Base-by-base conservation (phyloP, 2,797 vertebrate genomes). In the Selene dorsalis region DNA sequence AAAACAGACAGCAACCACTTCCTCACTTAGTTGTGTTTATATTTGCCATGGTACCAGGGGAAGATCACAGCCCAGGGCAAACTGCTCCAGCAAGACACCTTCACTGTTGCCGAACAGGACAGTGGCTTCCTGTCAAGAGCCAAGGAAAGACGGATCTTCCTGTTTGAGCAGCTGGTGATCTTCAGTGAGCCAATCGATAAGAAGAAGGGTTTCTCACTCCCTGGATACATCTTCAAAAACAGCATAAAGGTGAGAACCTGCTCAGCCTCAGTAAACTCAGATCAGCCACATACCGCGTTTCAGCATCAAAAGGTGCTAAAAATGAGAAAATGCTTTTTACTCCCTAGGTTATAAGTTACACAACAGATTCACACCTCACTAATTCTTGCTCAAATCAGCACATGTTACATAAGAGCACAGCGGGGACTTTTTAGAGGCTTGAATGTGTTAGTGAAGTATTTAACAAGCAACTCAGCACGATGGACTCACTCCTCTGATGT, bases 11-110 rank as follows among this genome's bases (percentile, higher is more conserved):
- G 0, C 83, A 60, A 79, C 64, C 55, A 28, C 63, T 79, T 85
- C 75, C 80, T 72, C 47, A n/a, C 61, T 67, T 82, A 75, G 72
- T 79, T 79, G 35, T 22, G 24, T 78, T 69, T 43, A 32, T 66
- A 58, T 69, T 79, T 11, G 10, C 28, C 18, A 64, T 61, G 79
- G 69, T 57, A 63, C 59, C 86, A 98, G 97, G 97, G 97, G 22
- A 98, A 97, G 89, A 95, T 98, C 91, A 98, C 97, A 7, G 96
- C 97, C 43, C 97, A 97, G 92, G 97, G 97, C 47, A 98, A 98
- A 87, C 94, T 98, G 79, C 94, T 98, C 80, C 96, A 96, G 83
- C 97, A 98, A 86, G 96, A 97, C 90, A 98, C 97, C 18, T 97
- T 98, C 88, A 95, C 89, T 39, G 95, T 97, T n/a, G 94, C 81